These are phyloP conservation scores for Glossophaga mutica DNA, from an alignment of 2,797 vertebrate species.

Conservation along the genomic window DNA sequence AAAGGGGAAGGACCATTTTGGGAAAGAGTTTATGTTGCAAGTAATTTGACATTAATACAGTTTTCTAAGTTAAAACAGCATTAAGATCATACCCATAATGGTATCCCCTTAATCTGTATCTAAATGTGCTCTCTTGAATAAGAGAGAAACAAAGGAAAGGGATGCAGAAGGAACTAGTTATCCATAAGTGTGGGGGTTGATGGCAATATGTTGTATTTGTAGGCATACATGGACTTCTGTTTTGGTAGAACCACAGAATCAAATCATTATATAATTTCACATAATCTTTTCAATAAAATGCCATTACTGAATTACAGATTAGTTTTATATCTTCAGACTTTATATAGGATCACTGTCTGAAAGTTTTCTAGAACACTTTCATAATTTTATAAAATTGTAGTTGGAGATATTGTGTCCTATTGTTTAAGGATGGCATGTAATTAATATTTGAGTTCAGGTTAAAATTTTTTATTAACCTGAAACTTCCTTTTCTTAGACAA, in stretches of 20 bases:
- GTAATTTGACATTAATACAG: not conserved
- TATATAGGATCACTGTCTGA: not conserved
- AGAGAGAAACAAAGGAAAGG: not conserved
- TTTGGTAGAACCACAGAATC: slow-evolving; percentile 26
- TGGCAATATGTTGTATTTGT: not conserved
- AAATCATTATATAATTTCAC: not conserved
- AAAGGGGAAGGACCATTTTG: not conserved
- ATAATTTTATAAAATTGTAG: slow-evolving; percentile 18
- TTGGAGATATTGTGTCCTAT: not conserved
- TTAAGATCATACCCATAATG: not conserved
- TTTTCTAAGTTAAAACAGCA: slow-evolving; percentile 8
- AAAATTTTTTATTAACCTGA: not conserved
- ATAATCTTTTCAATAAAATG: not conserved
- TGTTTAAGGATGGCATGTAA: not conserved
- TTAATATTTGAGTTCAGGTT: not conserved
- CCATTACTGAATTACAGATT: slow-evolving; percentile 10
- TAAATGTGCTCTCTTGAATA: not conserved
- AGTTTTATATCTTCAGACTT: slow-evolving; percentile 15
- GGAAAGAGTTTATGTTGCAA: not conserved
- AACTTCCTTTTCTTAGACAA: slow-evolving; percentile 16
- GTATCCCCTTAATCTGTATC: not conserved
- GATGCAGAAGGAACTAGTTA: slow-evolving; percentile 21
- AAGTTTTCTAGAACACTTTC: not conserved
- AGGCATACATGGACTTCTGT: not conserved
- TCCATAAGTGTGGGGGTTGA: not conserved